Evolutionary conservation across 2,888 invertebrate species (phyloP).

Genomic region (Amiota communis): DNA sequence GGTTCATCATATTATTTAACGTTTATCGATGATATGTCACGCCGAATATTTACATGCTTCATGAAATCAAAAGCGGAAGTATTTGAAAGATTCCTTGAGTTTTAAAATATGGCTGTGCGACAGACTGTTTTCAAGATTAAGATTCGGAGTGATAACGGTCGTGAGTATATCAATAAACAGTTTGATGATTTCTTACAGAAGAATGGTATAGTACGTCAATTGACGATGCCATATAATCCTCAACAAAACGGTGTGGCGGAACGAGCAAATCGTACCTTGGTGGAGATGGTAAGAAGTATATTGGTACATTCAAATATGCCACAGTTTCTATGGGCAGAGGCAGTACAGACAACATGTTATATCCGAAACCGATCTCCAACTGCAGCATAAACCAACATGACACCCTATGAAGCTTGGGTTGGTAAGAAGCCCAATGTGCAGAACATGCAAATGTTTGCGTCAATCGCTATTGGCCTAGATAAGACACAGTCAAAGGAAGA

Average conservation of each 20-base stretch:
- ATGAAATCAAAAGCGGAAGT: conserved; percentile 34
- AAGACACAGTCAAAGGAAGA: background rate
- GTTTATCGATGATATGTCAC: conserved; percentile 35
- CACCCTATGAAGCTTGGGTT: background rate
- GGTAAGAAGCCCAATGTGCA: conserved; percentile 35
- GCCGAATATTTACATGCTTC: conserved; percentile 30
- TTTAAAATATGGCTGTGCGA: conserved; percentile 21
- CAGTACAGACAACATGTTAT: background rate
- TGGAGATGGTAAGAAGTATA: background rate
- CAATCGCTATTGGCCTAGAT: conserved; percentile 12
- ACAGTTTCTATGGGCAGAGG: background rate
- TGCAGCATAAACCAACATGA: conserved; percentile 26
- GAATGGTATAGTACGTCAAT: conserved; percentile 36
- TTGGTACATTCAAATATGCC: background rate
- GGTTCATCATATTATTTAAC: conserved; percentile 17
- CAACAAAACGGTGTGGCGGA: conserved; percentile 40
- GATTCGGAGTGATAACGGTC: conserved; percentile 33
- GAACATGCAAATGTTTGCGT: conserved; percentile 36
- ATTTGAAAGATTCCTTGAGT: conserved; percentile 26
- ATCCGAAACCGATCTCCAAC: conserved; percentile 10
- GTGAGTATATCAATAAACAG: conserved; percentile 33
- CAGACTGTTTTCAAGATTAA: conserved; percentile 36
- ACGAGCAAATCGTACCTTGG: conserved; percentile 27
- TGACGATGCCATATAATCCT: conserved; percentile 35
- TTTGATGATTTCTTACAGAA: conserved; percentile 37